phyloP scores from a whole-genome alignment of 2,113 vertebrate genomes.

The Onychorhynchus coronatus region DNA sequence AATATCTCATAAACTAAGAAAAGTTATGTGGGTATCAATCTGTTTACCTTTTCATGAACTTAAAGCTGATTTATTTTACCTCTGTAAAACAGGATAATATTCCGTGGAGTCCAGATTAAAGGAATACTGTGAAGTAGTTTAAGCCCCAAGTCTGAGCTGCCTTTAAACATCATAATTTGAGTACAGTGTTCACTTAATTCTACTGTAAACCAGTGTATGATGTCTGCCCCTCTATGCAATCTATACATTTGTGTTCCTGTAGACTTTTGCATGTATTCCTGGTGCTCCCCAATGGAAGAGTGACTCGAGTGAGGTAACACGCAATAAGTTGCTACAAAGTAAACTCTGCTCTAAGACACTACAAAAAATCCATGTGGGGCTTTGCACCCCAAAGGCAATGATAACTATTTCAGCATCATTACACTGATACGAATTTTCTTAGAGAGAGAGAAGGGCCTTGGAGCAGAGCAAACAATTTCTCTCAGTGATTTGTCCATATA shows the following conservation, averaged over 20 bases:
- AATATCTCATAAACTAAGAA: conserved; percentile 74
- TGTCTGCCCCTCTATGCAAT: neutral
- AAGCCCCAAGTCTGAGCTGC: neutral
- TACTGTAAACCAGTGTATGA: neutral
- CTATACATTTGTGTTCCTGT: neutral
- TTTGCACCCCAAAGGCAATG: neutral
- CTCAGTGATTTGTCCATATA: neutral
- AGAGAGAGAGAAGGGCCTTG: neutral
- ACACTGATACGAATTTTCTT: neutral
- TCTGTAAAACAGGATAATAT: conserved; percentile 66
- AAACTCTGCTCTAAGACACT: neutral
- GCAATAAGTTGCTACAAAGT: neutral
- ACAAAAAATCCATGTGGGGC: neutral
- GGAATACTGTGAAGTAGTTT: neutral
- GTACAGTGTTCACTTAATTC: neutral
- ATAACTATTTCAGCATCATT: neutral
- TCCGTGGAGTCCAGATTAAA: conserved; percentile 29
- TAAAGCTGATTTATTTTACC: conserved; percentile 74
- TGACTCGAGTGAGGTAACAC: neutral
- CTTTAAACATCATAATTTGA: conserved; percentile 42
- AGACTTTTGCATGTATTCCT: neutral
- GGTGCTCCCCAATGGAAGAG: neutral
- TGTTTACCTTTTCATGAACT: conserved; percentile 73
- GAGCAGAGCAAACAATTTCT: neutral
- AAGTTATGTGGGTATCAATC: conserved; percentile 49